phyloP scores from a whole-genome alignment of 2,113 vertebrate species.

The Ancistrus triradiatus region DNA sequence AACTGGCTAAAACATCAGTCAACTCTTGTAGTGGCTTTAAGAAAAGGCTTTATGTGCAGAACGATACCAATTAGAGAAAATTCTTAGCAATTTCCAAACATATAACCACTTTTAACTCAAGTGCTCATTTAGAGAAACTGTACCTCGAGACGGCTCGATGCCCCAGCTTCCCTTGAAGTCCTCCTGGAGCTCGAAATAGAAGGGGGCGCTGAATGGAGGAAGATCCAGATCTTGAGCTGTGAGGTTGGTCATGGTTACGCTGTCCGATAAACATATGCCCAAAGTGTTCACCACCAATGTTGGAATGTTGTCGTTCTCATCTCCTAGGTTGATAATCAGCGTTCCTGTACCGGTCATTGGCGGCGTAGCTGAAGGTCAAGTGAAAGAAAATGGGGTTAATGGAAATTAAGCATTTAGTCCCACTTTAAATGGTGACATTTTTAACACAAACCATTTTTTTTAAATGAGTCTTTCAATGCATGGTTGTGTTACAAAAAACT shows the following conservation, averaged over 20 bases:
- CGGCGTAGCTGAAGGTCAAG: conserved; percentile 50
- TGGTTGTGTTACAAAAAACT: background rate
- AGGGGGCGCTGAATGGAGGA: conserved; percentile 53
- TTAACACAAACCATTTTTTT: no score
- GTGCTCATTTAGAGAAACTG: no score
- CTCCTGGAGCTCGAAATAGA: conserved; percentile 54
- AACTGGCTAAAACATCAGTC: no score
- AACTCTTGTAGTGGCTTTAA: no score
- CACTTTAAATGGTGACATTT: no score
- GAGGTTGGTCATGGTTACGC: conserved; percentile 48
- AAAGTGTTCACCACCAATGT: background rate
- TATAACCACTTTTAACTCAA: no score
- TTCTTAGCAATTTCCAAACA: no score
- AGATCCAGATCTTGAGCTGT: conserved; percentile 54
- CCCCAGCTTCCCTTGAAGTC: conserved; percentile 55
- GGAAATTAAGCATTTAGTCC: no score
- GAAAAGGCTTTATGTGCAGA: no score
- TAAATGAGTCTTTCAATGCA: no score
- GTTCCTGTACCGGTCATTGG: conserved; percentile 48
- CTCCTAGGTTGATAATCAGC: conserved; percentile 31
- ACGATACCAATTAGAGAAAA: no score
- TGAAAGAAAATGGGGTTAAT: background rate
- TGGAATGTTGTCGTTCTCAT: conserved; percentile 43
- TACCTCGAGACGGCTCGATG: conserved; percentile 54
- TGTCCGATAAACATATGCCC: conserved; percentile 24